phyloP scores from a whole-genome alignment of 2,797 vertebrate species.

The Erpetoichthys calabaricus region DNA sequence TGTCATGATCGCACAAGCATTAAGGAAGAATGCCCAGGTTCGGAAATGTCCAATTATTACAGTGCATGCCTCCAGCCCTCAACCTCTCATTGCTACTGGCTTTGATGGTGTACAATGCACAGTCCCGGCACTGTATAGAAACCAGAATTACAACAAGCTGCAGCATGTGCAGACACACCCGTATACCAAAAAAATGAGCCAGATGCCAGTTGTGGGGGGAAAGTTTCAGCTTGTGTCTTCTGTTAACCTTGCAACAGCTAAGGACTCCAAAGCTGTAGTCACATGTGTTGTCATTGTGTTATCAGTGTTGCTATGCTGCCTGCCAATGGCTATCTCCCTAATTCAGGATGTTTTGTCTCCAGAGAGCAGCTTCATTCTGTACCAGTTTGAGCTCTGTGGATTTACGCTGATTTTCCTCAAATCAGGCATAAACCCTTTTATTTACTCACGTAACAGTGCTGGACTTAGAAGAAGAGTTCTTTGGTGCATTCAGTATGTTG shows the following conservation, averaged over 20 bases:
- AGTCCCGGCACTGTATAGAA: conserved; percentile 65
- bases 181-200: conserved; percentile 41
- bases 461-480: conserved; percentile 78
- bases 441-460: conserved; percentile 87
- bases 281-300: conserved; percentile 82
- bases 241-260: conserved; percentile 71
- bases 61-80: conserved; percentile 52
- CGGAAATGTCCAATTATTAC: conserved; percentile 63
- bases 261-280: conserved; percentile 81
- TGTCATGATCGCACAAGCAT: conserved; percentile 74
- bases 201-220: conserved; percentile 36
- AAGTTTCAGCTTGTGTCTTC: conserved; percentile 69
- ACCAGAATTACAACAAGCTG: conserved; percentile 73
- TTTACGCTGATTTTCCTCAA: conserved; percentile 90
- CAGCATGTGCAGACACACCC: conserved; percentile 60
- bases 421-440: conserved; percentile 90
- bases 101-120: conserved; percentile 58
- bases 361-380: conserved; percentile 64
- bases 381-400: conserved; percentile 87
- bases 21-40: conserved; percentile 72
- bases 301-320: conserved; percentile 80
- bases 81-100: conserved; percentile 48
- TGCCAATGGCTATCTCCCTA: conserved; percentile 78
- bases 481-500: conserved; percentile 65
- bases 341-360: conserved; percentile 68